Conservation (phyloP, 1,140 invertebrate genomes). For the Chionoecetes opilio region DNA sequence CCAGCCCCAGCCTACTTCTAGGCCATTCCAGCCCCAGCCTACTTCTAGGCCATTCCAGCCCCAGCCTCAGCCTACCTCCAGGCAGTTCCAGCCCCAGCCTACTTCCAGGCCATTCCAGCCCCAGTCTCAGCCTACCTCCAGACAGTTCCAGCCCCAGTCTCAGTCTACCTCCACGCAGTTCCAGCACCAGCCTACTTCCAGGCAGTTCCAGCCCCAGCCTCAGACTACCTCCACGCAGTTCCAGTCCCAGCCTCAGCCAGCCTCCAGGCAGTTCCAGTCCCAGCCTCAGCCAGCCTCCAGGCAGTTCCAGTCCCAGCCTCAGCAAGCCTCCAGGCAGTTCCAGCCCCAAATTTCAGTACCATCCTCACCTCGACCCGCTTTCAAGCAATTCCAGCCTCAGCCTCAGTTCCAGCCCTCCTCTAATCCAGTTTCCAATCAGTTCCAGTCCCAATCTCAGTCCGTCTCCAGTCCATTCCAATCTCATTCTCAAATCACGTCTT, state of each 20-base stretch:
- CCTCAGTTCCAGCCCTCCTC: slow-evolving; percentile 11
- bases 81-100: slow-evolving; percentile 20
- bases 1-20: neutral
- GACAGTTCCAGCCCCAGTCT: neutral
- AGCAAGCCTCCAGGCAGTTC: neutral
- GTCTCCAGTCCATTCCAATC: neutral
- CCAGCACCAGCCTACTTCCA: neutral
- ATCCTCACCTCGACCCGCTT: neutral
- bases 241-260: neutral
- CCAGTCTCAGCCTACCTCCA: neutral
- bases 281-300: neutral
- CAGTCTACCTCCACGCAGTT: neutral
- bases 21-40: neutral
- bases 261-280: neutral
- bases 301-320: neutral
- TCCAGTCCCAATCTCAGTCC: neutral
- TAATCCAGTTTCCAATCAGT: neutral
- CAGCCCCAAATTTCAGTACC: neutral
- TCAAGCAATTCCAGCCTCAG: neutral
- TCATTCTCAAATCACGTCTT: too few species aligned
- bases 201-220: neutral
- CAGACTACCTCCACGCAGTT: neutral
- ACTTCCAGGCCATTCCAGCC: neutral
- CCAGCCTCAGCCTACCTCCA: neutral
- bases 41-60: neutral